A percentile compares a stretch with the other conserved stretches of the same genome.
These are phyloP conservation scores for Dioctria linearis DNA, from an alignment of 2,888 invertebrate species.

Conservation along the genomic window DNA sequence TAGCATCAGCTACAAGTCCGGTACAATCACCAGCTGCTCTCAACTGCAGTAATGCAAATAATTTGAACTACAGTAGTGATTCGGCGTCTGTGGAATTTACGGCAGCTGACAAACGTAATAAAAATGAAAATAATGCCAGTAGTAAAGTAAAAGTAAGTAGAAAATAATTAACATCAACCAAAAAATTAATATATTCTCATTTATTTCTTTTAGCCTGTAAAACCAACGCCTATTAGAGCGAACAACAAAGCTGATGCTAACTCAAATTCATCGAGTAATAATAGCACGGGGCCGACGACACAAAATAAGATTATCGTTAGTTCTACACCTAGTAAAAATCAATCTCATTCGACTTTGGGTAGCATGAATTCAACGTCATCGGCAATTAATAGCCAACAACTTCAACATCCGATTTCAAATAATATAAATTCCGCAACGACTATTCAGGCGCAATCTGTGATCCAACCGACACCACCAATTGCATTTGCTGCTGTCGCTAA, in stretches of 20 bases:
- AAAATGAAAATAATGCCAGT: constrained; percentile 69
- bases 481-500: constrained; percentile 79
- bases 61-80: constrained; percentile 84
- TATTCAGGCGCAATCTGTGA: constrained; percentile 71
- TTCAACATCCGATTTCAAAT: constrained; percentile 48
- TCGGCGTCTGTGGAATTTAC: constrained; percentile 71
- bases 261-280: constrained; percentile 67
- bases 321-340: constrained; percentile 71
- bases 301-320: constrained; percentile 66
- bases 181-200: not conserved
- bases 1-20: constrained; percentile 87
- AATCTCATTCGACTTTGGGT: constrained; percentile 66
- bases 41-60: constrained; percentile 66
- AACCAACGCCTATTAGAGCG: constrained; percentile 87
- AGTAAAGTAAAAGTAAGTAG: constrained; percentile 71
- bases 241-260: constrained; percentile 64
- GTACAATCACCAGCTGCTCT: constrained; percentile 79
- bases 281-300: constrained; percentile 72
- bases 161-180: not conserved
- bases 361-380: constrained; percentile 66
- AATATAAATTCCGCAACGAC: constrained; percentile 60
- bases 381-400: constrained; percentile 62
- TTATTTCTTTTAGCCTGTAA: constrained; percentile 79
- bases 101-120: constrained; percentile 76
- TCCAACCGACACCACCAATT: constrained; percentile 70